phyloP scores from a whole-genome alignment of 2,888 invertebrate genomes.

The Harpagoxenus sublaevis region DNA sequence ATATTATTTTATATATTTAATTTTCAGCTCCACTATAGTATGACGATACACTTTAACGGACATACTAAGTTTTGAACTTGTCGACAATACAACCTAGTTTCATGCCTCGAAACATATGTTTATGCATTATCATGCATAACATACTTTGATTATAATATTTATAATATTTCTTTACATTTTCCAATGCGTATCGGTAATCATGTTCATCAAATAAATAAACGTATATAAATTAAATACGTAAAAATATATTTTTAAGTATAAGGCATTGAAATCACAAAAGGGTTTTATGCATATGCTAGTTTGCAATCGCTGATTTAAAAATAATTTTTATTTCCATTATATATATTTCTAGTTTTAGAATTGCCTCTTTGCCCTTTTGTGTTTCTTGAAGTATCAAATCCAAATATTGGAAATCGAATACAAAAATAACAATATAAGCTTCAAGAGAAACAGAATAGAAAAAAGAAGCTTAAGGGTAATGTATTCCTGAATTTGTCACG shows the following conservation, averaged over 20 bases:
- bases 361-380: conserved; percentile 70
- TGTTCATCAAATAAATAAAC: conserved; percentile 8
- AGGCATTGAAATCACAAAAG: conserved; percentile 76
- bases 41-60: not conserved
- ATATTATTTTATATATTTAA: conserved; percentile 1
- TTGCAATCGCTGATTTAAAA: not conserved
- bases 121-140: not conserved
- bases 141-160: not conserved
- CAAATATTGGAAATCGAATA: conserved; percentile 65
- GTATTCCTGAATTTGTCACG: not conserved
- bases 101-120: not conserved
- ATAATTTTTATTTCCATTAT: not conserved
- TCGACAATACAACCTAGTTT: not conserved
- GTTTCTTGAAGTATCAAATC: conserved; percentile 79
- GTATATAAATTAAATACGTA: conserved; percentile 43
- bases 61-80: not conserved
- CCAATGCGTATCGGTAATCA: not conserved
- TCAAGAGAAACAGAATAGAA: conserved; percentile 50
- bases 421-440: conserved; percentile 43
- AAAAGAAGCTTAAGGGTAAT: conserved; percentile 23
- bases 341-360: conserved; percentile 34
- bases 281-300: conserved; percentile 12
- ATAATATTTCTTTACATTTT: not conserved
- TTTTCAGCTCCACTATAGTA: not conserved
- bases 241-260: conserved; percentile 63